Percentiles rank a stretch among this genome's conserved stretches.
These are phyloP conservation scores for Actinernus sp. DNA, from an alignment of 92 coral and sea anemone species.

Conservation along the genomic window DNA sequence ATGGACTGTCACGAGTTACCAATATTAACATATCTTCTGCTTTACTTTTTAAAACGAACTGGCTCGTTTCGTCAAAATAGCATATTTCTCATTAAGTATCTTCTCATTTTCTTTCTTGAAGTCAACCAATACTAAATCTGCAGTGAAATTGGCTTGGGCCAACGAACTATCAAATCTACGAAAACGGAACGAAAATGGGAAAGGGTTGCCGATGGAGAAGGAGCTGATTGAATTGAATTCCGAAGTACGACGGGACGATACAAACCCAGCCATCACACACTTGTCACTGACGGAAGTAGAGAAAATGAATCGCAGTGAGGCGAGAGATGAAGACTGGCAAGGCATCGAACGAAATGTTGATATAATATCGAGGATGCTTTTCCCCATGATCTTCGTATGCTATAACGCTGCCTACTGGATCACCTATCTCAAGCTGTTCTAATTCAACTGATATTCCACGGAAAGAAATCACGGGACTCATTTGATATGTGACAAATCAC, in stretches of 20 bases:
- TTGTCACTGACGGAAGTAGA: background rate
- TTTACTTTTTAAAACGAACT: no score
- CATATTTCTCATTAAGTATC: no score
- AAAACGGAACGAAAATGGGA: slow-evolving; percentile 2
- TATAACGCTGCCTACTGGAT: slow-evolving; percentile 30
- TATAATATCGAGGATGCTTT: slow-evolving; percentile 1
- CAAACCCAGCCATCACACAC: background rate
- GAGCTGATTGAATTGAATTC: background rate
- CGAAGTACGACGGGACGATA: background rate
- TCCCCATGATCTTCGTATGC: slow-evolving; percentile 12
- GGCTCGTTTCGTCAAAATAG: no score
- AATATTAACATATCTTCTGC: no score
- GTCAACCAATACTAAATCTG: no score
- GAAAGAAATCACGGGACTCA: no score
- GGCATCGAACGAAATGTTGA: slow-evolving; percentile 14
- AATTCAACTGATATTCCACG: no score
- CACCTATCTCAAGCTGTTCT: slow-evolving; percentile 4
- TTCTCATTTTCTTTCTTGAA: no score
- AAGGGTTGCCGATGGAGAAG: background rate
- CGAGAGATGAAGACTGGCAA: background rate
- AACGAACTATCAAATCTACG: slow-evolving; percentile 7
- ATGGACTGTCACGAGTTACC: no score
- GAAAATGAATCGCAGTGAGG: background rate
- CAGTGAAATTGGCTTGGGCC: background rate
- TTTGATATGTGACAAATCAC: no score